Percentiles rank a stretch among this genome's conserved stretches.
Evolutionary conservation across 2,113 vertebrate species (phyloP).

Genomic region (Lates calcarifer): DNA sequence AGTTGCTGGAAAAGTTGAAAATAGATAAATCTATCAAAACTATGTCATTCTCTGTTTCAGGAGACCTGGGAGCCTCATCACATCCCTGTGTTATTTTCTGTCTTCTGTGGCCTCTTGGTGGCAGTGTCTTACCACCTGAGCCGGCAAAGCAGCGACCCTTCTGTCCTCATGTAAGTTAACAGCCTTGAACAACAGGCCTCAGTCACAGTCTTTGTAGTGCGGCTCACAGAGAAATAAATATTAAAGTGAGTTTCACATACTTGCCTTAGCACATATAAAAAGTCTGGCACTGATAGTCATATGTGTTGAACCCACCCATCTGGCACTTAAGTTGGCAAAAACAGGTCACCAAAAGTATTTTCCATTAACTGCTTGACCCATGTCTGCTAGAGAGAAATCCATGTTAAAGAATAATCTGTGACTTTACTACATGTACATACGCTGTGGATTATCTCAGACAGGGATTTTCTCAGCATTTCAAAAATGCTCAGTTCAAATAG

Average conservation of each 20-base stretch:
- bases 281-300: background rate
- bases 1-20: background rate
- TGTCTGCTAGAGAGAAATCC: constrained; percentile 14
- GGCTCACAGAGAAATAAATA: background rate
- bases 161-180: constrained; percentile 94
- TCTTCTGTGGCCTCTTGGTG: constrained; percentile 98
- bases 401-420: constrained; percentile 3
- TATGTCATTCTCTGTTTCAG: constrained; percentile 69
- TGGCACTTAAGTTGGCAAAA: constrained; percentile 13
- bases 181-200: background rate
- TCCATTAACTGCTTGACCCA: constrained; percentile 18
- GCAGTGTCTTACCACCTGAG: constrained; percentile 98
- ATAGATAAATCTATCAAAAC: background rate
- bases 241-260: background rate
- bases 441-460: constrained; percentile 21
- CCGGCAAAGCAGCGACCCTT: constrained; percentile 96
- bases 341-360: constrained; percentile 21
- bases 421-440: constrained; percentile 33
- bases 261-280: background rate
- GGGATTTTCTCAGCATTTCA: constrained; percentile 24
- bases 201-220: background rate
- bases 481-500: constrained; percentile 18
- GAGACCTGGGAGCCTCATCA: constrained; percentile 98
- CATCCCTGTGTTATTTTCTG: constrained; percentile 97
- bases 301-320: constrained; percentile 4